Base-by-base conservation (phyloP, 2,113 vertebrate species). In the Zapornia atra region DNA sequence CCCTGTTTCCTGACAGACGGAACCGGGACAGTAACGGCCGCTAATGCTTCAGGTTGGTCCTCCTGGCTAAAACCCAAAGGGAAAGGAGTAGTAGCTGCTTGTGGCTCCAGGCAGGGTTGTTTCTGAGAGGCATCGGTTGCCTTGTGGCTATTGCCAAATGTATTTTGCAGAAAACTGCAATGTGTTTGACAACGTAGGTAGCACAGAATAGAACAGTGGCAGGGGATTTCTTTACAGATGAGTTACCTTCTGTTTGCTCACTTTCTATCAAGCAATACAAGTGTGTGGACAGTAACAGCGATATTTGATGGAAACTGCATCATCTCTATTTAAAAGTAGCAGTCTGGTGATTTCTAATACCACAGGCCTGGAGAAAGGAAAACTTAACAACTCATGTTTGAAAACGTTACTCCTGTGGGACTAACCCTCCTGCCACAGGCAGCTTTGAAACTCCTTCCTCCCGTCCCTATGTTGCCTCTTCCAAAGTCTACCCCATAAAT, bases 21-120 rank as follows among this genome's bases (percentile, higher is more conserved):
- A 48, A 99, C 98, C 4, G 99, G 99, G 34, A 99, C 99, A 0
- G 98, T 99, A 86, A 99, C 99, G 5, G 93, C 99, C 54, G 99
- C 98, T 46, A 99, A 99, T 79, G 98, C 99, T 56, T 99, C 99
- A 98, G 99, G 99, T 99, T 79, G 7, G 95, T 96, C 66, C 10
- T 0, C 57, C 42, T 64, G 66, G 12, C 60, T 72, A 44, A 33
- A 66, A 56, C 9, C 7, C 2, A 53, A 64, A 42, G 40, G 34
- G 60, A 44, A 31, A 56, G 79, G 42, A 51, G 4, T 9, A 53
- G 29, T 5, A 53, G 33, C 21, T 70, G 57, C 24, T 33, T 61
- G 57, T 60, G 73, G 68, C 33, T 64, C 12, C 24, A 51, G 73
- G 53, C 40, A 77, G 68, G 42, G 48, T 22, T 48, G 42, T 34